Evolutionary conservation across 2,888 invertebrate species (phyloP).

Genomic region (Ornithoptera alexandrae): DNA sequence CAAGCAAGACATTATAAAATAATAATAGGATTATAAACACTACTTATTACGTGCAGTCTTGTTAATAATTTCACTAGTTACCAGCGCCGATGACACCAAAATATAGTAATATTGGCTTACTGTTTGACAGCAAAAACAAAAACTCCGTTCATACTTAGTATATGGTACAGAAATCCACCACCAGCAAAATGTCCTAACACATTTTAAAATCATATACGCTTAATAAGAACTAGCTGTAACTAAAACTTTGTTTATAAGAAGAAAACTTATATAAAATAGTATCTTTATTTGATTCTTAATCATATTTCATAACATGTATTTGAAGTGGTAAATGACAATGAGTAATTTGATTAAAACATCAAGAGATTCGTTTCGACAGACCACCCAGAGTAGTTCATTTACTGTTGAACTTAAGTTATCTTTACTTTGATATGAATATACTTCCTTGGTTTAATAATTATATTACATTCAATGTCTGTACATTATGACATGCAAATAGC

Average conservation of each 20-base stretch:
- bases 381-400: constrained; percentile 22
- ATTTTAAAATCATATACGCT: constrained; percentile 9
- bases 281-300: background rate
- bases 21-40: too few relatives aligned
- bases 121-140: too few relatives aligned
- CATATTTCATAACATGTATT: background rate
- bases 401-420: constrained; percentile 16
- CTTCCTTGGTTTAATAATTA: background rate
- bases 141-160: too few relatives aligned
- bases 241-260: background rate
- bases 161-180: too few relatives aligned
- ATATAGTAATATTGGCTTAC: too few relatives aligned
- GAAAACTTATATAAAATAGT: too few relatives aligned
- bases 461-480: too few relatives aligned
- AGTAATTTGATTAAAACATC: constrained; percentile 17
- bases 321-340: constrained; percentile 35
- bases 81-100: too few relatives aligned
- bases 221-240: background rate
- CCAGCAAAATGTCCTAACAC: constrained; percentile 8
- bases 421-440: background rate
- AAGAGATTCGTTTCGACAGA: constrained; percentile 11
- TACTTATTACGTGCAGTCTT: too few relatives aligned
- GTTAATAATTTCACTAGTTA: too few relatives aligned
- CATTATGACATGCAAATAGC: too few relatives aligned
- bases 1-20: too few relatives aligned